phyloP scores from a whole-genome alignment of 2,113 vertebrate genomes.

The Herpetotheres cachinnans region DNA sequence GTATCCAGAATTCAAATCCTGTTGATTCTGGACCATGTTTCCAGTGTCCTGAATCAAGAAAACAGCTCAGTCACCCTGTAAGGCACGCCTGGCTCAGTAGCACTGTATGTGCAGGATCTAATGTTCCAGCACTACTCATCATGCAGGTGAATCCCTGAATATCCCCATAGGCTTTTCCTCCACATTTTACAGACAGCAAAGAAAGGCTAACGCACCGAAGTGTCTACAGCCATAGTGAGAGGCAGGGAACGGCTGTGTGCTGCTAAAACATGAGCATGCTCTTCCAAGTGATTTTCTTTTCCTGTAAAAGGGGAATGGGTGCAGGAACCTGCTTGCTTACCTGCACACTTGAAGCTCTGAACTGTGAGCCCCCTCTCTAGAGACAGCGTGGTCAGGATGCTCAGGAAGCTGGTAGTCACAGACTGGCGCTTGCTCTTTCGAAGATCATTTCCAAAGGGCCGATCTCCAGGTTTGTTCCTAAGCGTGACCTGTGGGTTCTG shows the following conservation, averaged over 20 bases:
- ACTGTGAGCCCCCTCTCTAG: conserved; percentile 94
- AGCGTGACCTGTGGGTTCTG: conserved; percentile 79
- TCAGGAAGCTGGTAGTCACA: conserved; percentile 95
- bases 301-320: background rate
- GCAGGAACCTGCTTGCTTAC: conserved; percentile 64
- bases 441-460: conserved; percentile 54
- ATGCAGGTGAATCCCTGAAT: background rate
- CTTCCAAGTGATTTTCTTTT: background rate
- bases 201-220: background rate
- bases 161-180: background rate
- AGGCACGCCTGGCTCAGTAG: background rate
- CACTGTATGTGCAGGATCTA: background rate
- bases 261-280: background rate
- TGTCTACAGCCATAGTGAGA: background rate
- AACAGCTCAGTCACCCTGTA: background rate
- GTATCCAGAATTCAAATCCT: background rate
- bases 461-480: conserved; percentile 77
- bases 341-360: conserved; percentile 98
- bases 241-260: background rate
- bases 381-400: conserved; percentile 92
- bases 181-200: background rate
- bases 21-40: background rate
- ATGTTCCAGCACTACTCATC: background rate
- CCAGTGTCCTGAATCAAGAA: background rate
- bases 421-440: conserved; percentile 88